A percentile compares a stretch with the other conserved stretches of the same genome.
These are phyloP conservation scores for Stichopus chloronotus DNA, from an alignment of 35 echinoderm and acorn worm species.

Conservation along the genomic window DNA sequence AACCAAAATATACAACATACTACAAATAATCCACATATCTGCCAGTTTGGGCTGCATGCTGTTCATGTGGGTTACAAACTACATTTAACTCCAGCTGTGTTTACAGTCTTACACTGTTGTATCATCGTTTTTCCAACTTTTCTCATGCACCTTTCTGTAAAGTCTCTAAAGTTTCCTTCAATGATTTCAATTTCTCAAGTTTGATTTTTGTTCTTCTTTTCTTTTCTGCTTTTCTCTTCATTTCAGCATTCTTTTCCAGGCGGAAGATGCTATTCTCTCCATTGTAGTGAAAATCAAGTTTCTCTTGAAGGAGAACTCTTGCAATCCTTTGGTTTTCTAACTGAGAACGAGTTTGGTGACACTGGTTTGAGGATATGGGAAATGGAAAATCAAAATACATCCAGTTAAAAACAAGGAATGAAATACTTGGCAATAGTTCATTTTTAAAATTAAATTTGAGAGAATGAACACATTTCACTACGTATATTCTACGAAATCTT, in stretches of 20 bases:
- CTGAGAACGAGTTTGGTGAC: slow-evolving; percentile 94
- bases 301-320: slow-evolving; percentile 74
- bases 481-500: background rate
- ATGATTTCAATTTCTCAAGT: slow-evolving; percentile 78
- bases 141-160: slow-evolving; percentile 35
- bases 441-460: background rate
- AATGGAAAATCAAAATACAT: background rate
- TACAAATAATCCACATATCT: too few species aligned
- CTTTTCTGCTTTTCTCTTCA: slow-evolving; percentile 84
- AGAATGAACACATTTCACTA: background rate
- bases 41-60: too few species aligned
- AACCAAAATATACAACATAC: too few species aligned
- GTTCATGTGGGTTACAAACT: too few species aligned
- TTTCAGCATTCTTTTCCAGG: slow-evolving; percentile 56
- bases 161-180: slow-evolving; percentile 63
- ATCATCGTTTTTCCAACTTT: background rate
- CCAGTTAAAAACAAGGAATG: background rate
- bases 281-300: slow-evolving; percentile 84
- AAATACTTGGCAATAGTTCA: background rate
- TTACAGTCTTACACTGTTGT: too few species aligned
- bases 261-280: slow-evolving; percentile 77
- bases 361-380: slow-evolving; percentile 46
- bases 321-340: slow-evolving; percentile 92
- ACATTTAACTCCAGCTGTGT: too few species aligned
- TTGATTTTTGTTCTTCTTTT: slow-evolving; percentile 82